phyloP scores from a whole-genome alignment of 2,797 vertebrate species.

The Falco naumanni region DNA sequence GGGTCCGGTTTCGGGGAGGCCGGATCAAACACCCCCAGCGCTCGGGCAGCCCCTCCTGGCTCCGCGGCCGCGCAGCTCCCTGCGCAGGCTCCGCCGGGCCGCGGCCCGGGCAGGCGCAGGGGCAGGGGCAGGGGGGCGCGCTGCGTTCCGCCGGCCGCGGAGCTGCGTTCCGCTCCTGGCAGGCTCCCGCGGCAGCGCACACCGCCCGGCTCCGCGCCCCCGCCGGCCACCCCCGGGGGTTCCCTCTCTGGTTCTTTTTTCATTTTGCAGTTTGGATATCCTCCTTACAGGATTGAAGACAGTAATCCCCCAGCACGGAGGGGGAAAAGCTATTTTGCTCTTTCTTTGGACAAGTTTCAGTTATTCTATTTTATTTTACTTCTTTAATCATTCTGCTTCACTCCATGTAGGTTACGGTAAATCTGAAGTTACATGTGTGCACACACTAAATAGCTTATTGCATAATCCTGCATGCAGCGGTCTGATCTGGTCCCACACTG shows the following conservation, averaged over 20 bases:
- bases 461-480: not conserved
- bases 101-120: too few relatives aligned
- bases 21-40: not conserved
- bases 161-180: not conserved
- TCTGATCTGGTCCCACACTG: not conserved
- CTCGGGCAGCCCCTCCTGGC: not conserved
- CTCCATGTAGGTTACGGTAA: not conserved
- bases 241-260: not conserved
- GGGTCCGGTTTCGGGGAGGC: slow-evolving; percentile 55
- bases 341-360: not conserved
- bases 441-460: not conserved
- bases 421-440: not conserved
- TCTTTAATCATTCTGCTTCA: not conserved
- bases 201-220: not conserved
- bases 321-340: not conserved
- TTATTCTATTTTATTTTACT: not conserved
- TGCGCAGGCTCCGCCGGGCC: not conserved
- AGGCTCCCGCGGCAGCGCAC: too few relatives aligned
- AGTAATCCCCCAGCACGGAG: not conserved
- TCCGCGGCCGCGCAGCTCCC: not conserved
- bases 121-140: not conserved
- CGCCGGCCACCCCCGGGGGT: not conserved
- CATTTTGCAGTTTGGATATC: not conserved
- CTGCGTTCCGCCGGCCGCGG: not conserved
- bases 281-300: not conserved